Evolutionary conservation across 2,113 vertebrate species (phyloP).

Genomic region (Oceanodroma tethys): DNA sequence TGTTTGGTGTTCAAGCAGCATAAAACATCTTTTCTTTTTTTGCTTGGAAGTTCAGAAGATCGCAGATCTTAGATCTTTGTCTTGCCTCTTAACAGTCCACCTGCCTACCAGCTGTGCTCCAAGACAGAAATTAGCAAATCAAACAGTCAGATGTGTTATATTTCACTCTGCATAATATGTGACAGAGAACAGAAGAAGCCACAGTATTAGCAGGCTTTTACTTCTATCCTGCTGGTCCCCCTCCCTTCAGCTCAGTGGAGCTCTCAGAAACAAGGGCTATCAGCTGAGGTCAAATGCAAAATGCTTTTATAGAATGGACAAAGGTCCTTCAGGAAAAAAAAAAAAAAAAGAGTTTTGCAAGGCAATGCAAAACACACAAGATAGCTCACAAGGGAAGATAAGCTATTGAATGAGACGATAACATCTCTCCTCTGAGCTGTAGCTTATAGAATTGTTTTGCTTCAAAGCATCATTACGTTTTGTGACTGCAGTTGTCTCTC

Average conservation of each 20-base stretch:
- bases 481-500: background rate
- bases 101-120: constrained; percentile 35
- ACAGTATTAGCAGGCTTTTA: background rate
- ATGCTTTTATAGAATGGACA: background rate
- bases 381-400: background rate
- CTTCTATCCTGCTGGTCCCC: background rate
- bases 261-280: background rate
- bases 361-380: background rate
- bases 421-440: background rate
- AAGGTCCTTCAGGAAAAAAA: background rate
- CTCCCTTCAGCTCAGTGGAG: background rate
- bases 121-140: background rate
- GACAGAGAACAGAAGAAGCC: background rate
- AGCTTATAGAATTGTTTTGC: background rate
- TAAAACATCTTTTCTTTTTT: background rate
- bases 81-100: constrained; percentile 14
- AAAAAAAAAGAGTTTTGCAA: background rate
- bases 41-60: constrained; percentile 1
- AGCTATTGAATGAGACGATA: background rate
- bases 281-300: background rate
- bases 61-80: background rate
- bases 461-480: background rate
- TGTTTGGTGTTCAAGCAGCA: background rate
- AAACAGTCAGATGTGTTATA: background rate
- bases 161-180: background rate